phyloP scores from a whole-genome alignment of 2,797 vertebrate genomes.

The Trematomus bernacchii region DNA sequence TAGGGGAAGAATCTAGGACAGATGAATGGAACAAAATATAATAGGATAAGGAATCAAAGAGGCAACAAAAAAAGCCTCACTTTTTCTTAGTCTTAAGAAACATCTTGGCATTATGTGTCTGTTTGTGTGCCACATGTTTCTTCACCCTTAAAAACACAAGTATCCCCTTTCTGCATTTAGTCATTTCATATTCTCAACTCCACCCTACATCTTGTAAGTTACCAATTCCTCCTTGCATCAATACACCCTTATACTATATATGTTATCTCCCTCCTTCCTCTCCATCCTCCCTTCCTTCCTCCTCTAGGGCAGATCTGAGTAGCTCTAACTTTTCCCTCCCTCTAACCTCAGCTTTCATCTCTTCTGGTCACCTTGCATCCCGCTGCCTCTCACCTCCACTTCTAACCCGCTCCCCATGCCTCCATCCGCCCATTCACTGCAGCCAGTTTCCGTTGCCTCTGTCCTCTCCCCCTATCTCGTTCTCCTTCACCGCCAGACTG shows the following conservation, averaged over 20 bases:
- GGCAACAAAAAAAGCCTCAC: not conserved
- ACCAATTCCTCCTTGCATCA: conserved; percentile 9
- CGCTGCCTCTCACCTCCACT: conserved; percentile 69
- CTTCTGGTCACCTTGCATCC: conserved; percentile 61
- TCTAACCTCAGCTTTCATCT: conserved; percentile 59
- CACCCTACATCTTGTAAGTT: conserved; percentile 7
- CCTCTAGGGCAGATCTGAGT: conserved; percentile 38
- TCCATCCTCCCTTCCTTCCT: conserved; percentile 23
- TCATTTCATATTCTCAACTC: conserved; percentile 10
- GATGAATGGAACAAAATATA: not conserved
- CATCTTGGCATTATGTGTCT: not conserved
- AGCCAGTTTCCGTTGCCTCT: conserved; percentile 52
- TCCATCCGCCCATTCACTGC: conserved; percentile 50
- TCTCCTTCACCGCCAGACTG: conserved; percentile 38
- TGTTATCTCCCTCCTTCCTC: conserved; percentile 22
- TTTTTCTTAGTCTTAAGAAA: not conserved
- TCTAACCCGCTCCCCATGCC: conserved; percentile 60
- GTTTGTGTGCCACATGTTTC: not conserved
- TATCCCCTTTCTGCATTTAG: not conserved
- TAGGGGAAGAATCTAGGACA: not conserved
- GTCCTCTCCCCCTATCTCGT: conserved; percentile 34
- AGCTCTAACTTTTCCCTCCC: conserved; percentile 43
- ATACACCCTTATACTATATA: not conserved
- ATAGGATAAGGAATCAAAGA: not conserved
- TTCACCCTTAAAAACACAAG: not conserved